Base-by-base conservation (phyloP, 2,113 vertebrate species). In the Trematomus loennbergii region DNA sequence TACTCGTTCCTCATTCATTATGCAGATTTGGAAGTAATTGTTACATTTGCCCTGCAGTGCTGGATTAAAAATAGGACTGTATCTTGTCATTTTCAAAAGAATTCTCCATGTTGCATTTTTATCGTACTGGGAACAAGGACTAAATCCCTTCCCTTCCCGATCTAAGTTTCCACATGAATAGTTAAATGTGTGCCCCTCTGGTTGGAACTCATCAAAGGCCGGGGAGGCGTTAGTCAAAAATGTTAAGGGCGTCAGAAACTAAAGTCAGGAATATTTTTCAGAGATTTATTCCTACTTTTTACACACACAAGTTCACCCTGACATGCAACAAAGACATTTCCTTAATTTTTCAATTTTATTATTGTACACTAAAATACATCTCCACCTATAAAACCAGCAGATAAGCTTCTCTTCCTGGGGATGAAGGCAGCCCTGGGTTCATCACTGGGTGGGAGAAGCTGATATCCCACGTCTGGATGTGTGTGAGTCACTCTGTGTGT, bases 1-100 rank as follows among this genome's bases (percentile, higher is more conserved):
- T 92, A 91, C 90, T 88, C 79, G 90, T 89, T 94, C 87, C 95
- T 96, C 94, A 96, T 96, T 95, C 95, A 95, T 96, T 96, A 96
- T 96, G 95, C 95, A 96, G 95, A 96, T 97, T 96, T 94, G 81
- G 75, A 87, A 92, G 93, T 93, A 95, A 94, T 95, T 96, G 93
- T 95, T 95, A 95, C 95, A 95, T 94, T 91, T 96, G 96, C 95
- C 96, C 96, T 81, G 90, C 89, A 95, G 95, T 95, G 93, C 88
- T 90, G 91, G 95, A 96, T 95, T 95, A 95, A 95, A 95, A 96
- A 95, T 96, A 95, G 94, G 91, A 90, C 89, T 89, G 78, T 85
- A 89, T 89, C 87, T 86, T 94, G 67, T 91, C 88, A 86, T 92
- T 93, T 77, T 91, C 82, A 67, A 81, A 90, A 91, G 76, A 87